phyloP scores from a whole-genome alignment of 2,113 vertebrate species.

The Lagopus leucura region DNA sequence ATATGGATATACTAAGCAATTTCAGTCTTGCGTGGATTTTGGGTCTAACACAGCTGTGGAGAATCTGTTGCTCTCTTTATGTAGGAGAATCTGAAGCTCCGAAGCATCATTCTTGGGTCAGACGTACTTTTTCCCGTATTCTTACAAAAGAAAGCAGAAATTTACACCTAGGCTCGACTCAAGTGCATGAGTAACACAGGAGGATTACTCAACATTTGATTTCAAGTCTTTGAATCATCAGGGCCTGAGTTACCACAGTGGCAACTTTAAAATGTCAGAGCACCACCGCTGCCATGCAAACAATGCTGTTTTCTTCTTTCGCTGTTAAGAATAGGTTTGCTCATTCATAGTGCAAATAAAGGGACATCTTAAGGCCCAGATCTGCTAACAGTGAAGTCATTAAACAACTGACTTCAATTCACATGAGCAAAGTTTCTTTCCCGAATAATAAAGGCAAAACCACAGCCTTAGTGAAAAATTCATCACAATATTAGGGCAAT shows the following conservation, averaged over 20 bases:
- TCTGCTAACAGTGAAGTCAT: background rate
- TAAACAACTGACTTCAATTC: constrained; percentile 16
- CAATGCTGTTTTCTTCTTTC: background rate
- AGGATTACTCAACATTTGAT: constrained; percentile 49
- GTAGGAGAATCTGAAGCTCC: background rate
- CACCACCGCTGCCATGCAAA: background rate
- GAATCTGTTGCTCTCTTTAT: background rate
- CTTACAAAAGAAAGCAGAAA: constrained; percentile 22
- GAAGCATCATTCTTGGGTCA: background rate
- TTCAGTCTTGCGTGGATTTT: background rate
- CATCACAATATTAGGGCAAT: background rate
- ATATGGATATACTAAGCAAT: rapidly evolving
- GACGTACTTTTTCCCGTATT: background rate
- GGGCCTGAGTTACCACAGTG: background rate
- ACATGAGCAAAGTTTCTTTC: background rate
- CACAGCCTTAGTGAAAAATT: background rate
- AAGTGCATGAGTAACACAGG: constrained; percentile 39
- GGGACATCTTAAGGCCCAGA: background rate
- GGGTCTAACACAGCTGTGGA: background rate
- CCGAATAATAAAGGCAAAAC: constrained; percentile 13
- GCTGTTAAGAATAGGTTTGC: background rate
- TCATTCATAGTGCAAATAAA: constrained; percentile 42
- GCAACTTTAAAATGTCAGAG: constrained; percentile 42
- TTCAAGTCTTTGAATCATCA: constrained; percentile 55
- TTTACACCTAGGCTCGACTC: constrained; percentile 20